Base-by-base conservation (phyloP, 2,888 invertebrate genomes). In the Dasypolia templi region DNA sequence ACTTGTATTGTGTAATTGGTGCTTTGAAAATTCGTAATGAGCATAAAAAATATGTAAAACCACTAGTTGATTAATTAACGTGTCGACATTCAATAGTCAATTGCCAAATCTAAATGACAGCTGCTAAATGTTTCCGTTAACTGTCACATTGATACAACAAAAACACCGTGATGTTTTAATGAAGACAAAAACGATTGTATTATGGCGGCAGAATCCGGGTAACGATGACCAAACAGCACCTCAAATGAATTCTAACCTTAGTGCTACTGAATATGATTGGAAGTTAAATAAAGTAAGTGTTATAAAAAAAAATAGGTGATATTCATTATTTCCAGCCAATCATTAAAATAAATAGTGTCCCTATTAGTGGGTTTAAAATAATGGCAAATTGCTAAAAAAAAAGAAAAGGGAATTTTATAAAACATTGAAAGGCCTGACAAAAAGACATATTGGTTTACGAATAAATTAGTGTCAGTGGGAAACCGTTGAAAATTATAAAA, bases 81-180 rank as follows among this genome's bases (percentile, higher is more conserved):
- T 82, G 82, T 70, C 77, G 71, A 82, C 70, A 82, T 70, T 68
- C 56, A 67, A 58, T 81, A 67, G 78, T 53, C 64, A 65, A 68
- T 65, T 39, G 56, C 68, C 64, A 55, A 72, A 65, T 59, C 76
- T 70, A 77, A 81, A 84, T 77, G 85, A 86, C 81, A 79, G 77
- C 81, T 44, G 69, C 75, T 66, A 72, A 82, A 86, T 87, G 81
- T 84, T 82, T 87, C 81, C 75, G 75, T 80, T 77, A 76, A 72
- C 85, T 83, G 82, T 84, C 87, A 88, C 83, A 81, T 83, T 72
- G 80, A 69, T 62, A 75, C 77, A 83, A 85, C 79, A 88, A 90
- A 90, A 87, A 88, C 86, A 82, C 74, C 82, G 85, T 83, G 82
- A 83, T 84, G 78, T 76, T 83, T 81, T 88, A 84, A 88, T 84